A percentile compares a stretch with the other conserved stretches of the same genome.
phyloP scores from a whole-genome alignment of 1,140 invertebrate species.

The Psilanteris sp. region DNA sequence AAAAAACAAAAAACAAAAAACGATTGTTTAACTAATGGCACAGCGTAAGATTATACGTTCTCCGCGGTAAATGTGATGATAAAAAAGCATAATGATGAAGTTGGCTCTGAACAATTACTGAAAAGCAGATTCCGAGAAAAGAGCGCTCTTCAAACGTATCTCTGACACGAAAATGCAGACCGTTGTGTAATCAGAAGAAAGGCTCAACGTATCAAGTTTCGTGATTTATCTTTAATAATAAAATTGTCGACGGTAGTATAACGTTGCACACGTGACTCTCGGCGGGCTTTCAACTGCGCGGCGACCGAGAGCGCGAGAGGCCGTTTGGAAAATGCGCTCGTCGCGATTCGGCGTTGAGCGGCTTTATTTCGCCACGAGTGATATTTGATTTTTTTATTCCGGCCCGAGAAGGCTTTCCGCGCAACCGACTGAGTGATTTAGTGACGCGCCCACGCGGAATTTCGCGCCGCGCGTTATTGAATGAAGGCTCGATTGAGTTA shows the following conservation, averaged over 20 bases:
- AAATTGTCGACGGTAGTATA: constrained; percentile 42
- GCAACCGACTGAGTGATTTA: constrained; percentile 16
- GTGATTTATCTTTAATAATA: constrained; percentile 60
- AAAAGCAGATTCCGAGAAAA: constrained; percentile 30
- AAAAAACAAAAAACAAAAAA: too few relatives aligned
- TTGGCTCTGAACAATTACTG: constrained; percentile 23
- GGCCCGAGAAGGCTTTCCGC: not conserved
- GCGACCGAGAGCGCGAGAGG: not conserved
- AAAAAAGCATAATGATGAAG: constrained; percentile 21
- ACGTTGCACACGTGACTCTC: constrained; percentile 9
- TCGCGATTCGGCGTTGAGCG: not conserved
- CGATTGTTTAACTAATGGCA: constrained; percentile 1
- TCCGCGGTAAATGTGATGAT: not conserved
- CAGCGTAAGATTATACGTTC: not conserved
- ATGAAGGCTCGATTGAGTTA: constrained; percentile 18
- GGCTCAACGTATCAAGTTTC: constrained; percentile 44
- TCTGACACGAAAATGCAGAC: constrained; percentile 37
- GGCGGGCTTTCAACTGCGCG: constrained; percentile 12
- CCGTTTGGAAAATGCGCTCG: constrained; percentile 9
- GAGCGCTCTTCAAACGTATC: constrained; percentile 21
- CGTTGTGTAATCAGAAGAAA: constrained; percentile 29
- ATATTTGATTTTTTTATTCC: not conserved
- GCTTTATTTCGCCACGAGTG: not conserved
- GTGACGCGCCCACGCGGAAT: constrained; percentile 9
- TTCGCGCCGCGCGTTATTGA: constrained; percentile 6